phyloP scores from a whole-genome alignment of 2,113 vertebrate species.

The Cyprinus carpio region DNA sequence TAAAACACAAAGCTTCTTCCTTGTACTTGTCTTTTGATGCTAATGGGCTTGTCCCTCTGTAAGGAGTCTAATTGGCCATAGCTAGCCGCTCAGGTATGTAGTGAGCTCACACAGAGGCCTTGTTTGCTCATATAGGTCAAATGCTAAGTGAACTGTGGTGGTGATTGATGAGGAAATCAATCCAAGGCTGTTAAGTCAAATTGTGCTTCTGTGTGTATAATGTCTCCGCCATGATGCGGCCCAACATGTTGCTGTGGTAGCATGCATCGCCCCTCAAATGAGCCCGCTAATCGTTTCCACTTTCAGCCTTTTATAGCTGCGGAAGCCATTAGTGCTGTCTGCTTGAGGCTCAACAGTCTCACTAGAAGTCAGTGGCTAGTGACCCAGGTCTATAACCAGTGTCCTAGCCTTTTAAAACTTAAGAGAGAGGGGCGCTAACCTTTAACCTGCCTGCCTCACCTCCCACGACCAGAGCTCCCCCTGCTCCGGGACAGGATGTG shows the following conservation, averaged over 20 bases:
- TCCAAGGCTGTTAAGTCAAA: conserved; percentile 44
- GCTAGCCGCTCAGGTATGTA: conserved; percentile 48
- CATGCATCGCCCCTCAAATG: conserved; percentile 57
- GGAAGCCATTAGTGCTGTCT: conserved; percentile 69
- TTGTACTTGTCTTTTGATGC: conserved; percentile 18
- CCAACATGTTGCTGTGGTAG: conserved; percentile 37
- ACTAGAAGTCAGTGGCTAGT: conserved; percentile 65
- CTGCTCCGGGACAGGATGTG: conserved; percentile 72
- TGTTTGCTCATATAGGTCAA: conserved; percentile 72
- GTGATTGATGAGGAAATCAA: conserved; percentile 62
- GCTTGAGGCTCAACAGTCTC: conserved; percentile 64
- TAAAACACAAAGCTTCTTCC: conserved; percentile 31
- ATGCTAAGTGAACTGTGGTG: conserved; percentile 59
- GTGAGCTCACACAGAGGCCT: conserved; percentile 65
- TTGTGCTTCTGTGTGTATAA: conserved; percentile 16
- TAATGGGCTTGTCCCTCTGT: conserved; percentile 31
- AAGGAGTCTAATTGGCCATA: not conserved
- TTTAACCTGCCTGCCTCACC: conserved; percentile 66
- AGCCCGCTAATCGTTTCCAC: conserved; percentile 72
- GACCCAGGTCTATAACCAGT: conserved; percentile 62
- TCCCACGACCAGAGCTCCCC: conserved; percentile 64
- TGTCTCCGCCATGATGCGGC: conserved; percentile 9
- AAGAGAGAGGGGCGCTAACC: conserved; percentile 71
- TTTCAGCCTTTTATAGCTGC: conserved; percentile 71
- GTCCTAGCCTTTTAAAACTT: conserved; percentile 75